Evolutionary conservation across 2,113 vertebrate genomes (phyloP).

Genomic region (Martes martes): DNA sequence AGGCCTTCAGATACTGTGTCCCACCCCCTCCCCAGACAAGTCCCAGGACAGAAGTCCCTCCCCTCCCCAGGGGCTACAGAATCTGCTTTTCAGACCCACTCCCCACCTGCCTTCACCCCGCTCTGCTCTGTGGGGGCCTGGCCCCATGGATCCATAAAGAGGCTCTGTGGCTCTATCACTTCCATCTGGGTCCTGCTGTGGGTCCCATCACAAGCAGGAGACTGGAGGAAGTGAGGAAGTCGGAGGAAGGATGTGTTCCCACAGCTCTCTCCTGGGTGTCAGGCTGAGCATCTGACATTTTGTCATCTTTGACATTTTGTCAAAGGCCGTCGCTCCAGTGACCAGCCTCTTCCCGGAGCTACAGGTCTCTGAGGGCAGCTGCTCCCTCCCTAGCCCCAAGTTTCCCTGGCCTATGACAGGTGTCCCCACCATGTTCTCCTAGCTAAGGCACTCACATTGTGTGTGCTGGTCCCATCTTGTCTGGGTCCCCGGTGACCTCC

Average conservation of each 20-base stretch:
- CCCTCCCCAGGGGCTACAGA: not conserved
- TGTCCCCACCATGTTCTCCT: not conserved
- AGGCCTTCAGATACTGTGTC: not conserved
- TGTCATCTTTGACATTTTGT: not conserved
- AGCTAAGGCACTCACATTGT: not conserved
- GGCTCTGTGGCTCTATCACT: not conserved
- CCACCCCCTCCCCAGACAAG: not conserved
- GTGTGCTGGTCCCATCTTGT: not conserved
- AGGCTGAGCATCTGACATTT: not conserved
- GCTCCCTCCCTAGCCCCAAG: fast-evolving
- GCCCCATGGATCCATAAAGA: not conserved
- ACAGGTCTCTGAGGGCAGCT: not conserved
- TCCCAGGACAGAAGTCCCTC: not conserved
- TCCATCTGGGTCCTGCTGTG: not conserved
- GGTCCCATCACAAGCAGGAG: not conserved
- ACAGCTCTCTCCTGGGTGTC: not conserved
- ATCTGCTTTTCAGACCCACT: not conserved
- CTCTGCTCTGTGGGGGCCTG: not conserved
- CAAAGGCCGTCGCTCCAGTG: not conserved
- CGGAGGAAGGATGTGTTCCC: not conserved
- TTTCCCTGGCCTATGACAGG: fast-evolving
- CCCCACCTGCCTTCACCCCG: not conserved
- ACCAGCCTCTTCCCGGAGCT: not conserved
- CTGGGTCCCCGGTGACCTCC: not conserved
- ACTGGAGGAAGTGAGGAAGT: not conserved